phyloP scores from a whole-genome alignment of 2,888 invertebrate species.

The Agrotis ipsilon region DNA sequence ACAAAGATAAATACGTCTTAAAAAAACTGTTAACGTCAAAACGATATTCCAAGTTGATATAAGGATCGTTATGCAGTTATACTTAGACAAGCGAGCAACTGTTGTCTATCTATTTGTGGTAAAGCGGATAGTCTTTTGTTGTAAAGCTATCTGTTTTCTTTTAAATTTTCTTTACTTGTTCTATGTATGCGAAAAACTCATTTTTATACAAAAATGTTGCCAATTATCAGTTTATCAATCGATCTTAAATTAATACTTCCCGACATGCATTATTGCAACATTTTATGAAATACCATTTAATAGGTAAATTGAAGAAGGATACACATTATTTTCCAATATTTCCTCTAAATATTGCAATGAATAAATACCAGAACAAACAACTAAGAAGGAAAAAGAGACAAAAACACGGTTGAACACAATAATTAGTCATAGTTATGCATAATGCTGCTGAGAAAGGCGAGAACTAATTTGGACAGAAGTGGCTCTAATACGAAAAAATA shows the following conservation, averaged over 20 bases:
- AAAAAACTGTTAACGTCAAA: no score
- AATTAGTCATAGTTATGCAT: not conserved
- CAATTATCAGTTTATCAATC: not conserved
- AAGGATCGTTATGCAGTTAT: no score
- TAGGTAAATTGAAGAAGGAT: slow-evolving; percentile 10
- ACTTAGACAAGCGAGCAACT: no score
- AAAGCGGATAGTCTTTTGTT: no score
- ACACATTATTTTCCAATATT: not conserved
- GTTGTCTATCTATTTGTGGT: no score
- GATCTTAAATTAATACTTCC: not conserved
- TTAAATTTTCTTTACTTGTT: not conserved
- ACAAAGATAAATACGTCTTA: no score
- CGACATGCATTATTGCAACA: not conserved
- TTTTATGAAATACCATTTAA: not conserved
- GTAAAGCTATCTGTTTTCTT: no score
- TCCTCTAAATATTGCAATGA: slow-evolving; percentile 23
- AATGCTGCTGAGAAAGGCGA: not conserved
- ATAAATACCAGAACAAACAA: not conserved
- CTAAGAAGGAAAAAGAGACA: slow-evolving; percentile 5
- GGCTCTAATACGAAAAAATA: not conserved
- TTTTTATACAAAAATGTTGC: not conserved
- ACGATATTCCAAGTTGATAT: no score
- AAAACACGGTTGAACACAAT: not conserved
- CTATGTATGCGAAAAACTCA: not conserved
- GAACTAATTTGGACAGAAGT: not conserved